These are phyloP conservation scores for Vicugna pacos DNA, from an alignment of 2,113 vertebrate genomes.

Conservation along the genomic window DNA sequence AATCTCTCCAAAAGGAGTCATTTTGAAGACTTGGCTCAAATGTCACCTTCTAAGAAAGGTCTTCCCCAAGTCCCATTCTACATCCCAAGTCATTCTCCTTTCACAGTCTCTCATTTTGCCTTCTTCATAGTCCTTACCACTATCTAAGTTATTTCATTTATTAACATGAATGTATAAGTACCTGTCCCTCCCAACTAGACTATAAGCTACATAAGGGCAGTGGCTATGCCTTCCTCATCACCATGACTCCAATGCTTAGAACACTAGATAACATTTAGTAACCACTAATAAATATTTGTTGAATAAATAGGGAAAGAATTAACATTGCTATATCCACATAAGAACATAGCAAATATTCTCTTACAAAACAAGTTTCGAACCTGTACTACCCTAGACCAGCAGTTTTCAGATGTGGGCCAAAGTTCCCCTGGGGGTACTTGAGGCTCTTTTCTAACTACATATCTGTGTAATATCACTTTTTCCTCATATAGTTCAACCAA, in stretches of 20 bases:
- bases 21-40: background rate
- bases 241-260: background rate
- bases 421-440: background rate
- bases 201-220: background rate
- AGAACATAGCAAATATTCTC: constrained; percentile 26
- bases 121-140: background rate
- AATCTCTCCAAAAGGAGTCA: background rate
- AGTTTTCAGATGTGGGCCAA: background rate
- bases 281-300: background rate
- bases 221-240: background rate
- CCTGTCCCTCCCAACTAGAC: background rate
- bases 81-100: background rate
- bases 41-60: background rate
- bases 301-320: background rate
- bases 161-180: background rate
- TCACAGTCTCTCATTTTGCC: background rate
- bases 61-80: background rate
- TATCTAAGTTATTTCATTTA: background rate
- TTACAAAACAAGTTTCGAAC: constrained; percentile 48
- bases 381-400: background rate
- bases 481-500: constrained; percentile 1
- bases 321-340: background rate
- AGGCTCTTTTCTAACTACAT: background rate
- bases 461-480: background rate
- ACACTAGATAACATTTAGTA: background rate